These are phyloP conservation scores for Caenorhabditis sinica DNA, from an alignment of 2,888 invertebrate genomes.

Conservation along the genomic window DNA sequence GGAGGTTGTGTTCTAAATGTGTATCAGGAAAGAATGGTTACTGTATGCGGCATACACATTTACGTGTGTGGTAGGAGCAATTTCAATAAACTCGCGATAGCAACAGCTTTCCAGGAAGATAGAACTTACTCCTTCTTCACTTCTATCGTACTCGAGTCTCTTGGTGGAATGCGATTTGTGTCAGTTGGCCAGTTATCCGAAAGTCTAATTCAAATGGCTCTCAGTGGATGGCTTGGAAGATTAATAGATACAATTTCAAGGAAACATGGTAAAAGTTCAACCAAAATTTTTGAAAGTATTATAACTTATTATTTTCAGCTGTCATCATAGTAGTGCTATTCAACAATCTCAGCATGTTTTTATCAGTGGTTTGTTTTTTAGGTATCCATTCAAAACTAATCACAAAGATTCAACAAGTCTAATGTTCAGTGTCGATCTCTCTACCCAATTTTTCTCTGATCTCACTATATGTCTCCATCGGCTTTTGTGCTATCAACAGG, in stretches of 20 bases:
- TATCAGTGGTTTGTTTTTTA: slow-evolving; percentile 18
- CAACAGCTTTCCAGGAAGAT: slow-evolving; percentile 66
- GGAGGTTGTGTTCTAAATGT: background rate
- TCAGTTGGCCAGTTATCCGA: slow-evolving; percentile 72
- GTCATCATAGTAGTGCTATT: slow-evolving; percentile 54
- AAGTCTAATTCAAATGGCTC: slow-evolving; percentile 61
- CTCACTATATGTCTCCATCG: slow-evolving; percentile 58
- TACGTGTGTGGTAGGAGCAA: slow-evolving; percentile 61
- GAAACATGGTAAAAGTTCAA: slow-evolving; percentile 45
- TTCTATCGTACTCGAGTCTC: slow-evolving; percentile 65
- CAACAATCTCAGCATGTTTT: slow-evolving; percentile 66
- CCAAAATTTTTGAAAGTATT: background rate
- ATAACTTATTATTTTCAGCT: no score
- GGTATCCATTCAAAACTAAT: background rate
- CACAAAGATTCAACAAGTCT: background rate
- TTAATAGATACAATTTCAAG: slow-evolving; percentile 56
- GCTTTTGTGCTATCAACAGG: slow-evolving; percentile 70
- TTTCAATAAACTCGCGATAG: background rate
- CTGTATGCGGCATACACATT: slow-evolving; percentile 62
- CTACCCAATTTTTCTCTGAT: background rate
- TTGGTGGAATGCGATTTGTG: slow-evolving; percentile 73
- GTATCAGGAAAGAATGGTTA: background rate
- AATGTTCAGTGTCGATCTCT: background rate
- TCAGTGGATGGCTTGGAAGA: slow-evolving; percentile 63
- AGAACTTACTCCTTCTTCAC: slow-evolving; percentile 71